Evolutionary conservation across 2,888 invertebrate genomes (phyloP).

Genomic region (Conops quadrifasciatus): DNA sequence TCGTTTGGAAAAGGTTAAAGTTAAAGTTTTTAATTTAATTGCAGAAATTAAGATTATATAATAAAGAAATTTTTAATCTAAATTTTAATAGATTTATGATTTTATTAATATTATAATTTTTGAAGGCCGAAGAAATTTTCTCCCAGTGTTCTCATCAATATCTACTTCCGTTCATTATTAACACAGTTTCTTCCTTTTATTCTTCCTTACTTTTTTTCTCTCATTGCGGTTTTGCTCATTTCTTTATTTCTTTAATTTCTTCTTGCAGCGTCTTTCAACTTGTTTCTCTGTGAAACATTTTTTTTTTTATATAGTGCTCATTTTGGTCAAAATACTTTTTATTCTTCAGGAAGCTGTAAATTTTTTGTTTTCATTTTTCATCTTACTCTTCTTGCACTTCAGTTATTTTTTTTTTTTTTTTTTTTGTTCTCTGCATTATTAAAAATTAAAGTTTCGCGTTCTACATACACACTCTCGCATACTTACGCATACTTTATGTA

Average conservation of each 20-base stretch:
- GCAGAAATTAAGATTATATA: too few relatives aligned
- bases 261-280: not conserved
- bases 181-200: not conserved
- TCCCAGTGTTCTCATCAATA: not conserved
- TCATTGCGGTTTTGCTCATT: not conserved
- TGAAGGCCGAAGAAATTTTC: not conserved
- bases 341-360: too few relatives aligned
- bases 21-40: too few relatives aligned
- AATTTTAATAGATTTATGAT: too few relatives aligned
- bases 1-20: too few relatives aligned
- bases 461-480: not conserved
- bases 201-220: not conserved
- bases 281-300: not conserved
- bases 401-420: not conserved
- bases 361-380: not conserved
- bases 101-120: too few relatives aligned
- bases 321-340: not conserved
- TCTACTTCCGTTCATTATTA: not conserved
- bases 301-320: not conserved
- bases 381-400: not conserved
- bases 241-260: constrained; percentile 1
- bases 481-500: not conserved
- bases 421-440: not conserved
- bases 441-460: constrained; percentile 11
- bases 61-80: too few relatives aligned